phyloP scores from a whole-genome alignment of 2,888 invertebrate species.

The Caenorhabditis sulstoni region DNA sequence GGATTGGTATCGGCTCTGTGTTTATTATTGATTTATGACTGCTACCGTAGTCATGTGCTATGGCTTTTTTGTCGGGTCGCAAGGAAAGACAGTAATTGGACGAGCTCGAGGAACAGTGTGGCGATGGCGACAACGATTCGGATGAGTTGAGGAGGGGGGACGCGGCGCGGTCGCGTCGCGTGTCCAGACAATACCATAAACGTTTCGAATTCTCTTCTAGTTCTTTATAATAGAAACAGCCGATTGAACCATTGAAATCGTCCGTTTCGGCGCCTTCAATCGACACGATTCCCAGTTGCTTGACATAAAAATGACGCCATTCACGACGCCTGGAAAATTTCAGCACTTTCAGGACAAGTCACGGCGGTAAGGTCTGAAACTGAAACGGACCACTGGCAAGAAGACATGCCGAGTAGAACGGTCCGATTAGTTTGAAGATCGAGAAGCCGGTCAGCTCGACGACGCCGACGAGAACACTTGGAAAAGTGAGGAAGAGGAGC shows the following conservation, averaged over 20 bases:
- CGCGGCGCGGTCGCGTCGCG: too few relatives aligned
- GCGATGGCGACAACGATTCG: not conserved
- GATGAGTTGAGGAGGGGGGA: not conserved
- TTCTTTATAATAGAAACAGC: too few relatives aligned
- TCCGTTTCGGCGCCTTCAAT: not conserved
- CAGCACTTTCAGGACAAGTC: too few relatives aligned
- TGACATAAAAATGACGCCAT: constrained; percentile 40
- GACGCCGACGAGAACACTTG: constrained; percentile 35
- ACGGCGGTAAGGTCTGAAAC: too few relatives aligned
- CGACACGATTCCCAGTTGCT: constrained; percentile 38
- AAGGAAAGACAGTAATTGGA: too few relatives aligned
- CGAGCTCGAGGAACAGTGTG: not conserved
- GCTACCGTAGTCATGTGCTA: constrained; percentile 16
- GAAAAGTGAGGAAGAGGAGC: constrained; percentile 31
- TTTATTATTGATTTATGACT: constrained; percentile 35
- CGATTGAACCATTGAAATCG: constrained; percentile 19
- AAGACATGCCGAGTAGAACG: constrained; percentile 41
- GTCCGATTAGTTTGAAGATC: constrained; percentile 44
- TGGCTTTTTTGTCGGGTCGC: constrained; percentile 1
- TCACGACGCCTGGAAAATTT: constrained; percentile 24
- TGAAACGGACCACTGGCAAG: constrained; percentile 41
- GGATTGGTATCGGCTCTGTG: constrained; percentile 35
- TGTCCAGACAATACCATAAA: too few relatives aligned
- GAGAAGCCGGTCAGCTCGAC: constrained; percentile 47
- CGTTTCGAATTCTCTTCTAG: too few relatives aligned